A percentile compares a stretch with the other conserved stretches of the same genome.
These are phyloP conservation scores for Hesperophylax magnus DNA, from an alignment of 1,140 invertebrate species.

Conservation along the genomic window DNA sequence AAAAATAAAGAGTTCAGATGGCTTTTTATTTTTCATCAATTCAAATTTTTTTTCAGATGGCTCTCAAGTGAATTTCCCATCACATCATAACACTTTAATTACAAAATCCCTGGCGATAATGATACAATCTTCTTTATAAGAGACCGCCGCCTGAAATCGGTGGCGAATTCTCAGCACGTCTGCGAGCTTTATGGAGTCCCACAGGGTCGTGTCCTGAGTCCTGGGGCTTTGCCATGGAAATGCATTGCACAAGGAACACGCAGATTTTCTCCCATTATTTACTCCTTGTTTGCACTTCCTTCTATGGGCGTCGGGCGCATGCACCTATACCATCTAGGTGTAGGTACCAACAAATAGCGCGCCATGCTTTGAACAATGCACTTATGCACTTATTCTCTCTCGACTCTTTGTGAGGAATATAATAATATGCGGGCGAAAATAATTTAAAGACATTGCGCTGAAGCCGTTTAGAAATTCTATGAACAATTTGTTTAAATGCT, in stretches of 20 bases:
- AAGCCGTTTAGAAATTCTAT: no score
- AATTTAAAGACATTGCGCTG: no score
- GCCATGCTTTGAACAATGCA: no score
- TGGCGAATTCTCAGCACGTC: not conserved
- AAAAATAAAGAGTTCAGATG: no score
- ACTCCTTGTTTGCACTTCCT: conserved; percentile 2
- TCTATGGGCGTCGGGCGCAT: not conserved
- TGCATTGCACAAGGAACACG: not conserved
- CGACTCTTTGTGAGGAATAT: no score
- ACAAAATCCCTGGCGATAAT: not conserved
- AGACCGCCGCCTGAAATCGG: not conserved
- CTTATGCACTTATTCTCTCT: no score
- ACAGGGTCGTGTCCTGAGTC: not conserved
- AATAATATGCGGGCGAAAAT: no score
- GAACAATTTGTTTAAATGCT: no score
- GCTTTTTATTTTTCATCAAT: no score
- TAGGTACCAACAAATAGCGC: no score
- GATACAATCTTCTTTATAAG: not conserved
- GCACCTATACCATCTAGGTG: not conserved
- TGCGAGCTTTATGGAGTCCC: not conserved
- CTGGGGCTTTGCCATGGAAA: conserved; percentile 20
- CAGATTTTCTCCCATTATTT: conserved; percentile 31
- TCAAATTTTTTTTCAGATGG: no score
- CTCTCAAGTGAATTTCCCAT: not conserved
- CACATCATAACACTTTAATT: not conserved